These are phyloP conservation scores for Conops quadrifasciatus DNA, from an alignment of 2,888 invertebrate species.

Conservation along the genomic window DNA sequence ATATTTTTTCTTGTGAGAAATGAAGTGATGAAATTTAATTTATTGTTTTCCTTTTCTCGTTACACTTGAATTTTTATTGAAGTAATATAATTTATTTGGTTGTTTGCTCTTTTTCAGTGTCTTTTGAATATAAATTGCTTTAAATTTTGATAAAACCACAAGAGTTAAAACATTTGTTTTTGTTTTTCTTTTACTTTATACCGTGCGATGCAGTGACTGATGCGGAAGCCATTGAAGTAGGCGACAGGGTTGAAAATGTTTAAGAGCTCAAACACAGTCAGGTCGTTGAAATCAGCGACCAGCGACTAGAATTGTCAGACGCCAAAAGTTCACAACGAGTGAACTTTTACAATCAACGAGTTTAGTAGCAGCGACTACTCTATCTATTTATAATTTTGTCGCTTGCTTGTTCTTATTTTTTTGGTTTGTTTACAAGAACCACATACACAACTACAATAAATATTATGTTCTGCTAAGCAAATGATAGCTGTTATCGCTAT, in stretches of 20 bases:
- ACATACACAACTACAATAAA: no score
- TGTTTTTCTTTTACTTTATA: slow-evolving; percentile 23
- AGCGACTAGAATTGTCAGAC: no score
- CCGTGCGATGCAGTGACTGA: neutral
- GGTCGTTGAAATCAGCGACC: no score
- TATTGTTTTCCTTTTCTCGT: neutral
- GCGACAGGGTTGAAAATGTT: neutral
- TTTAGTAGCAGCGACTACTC: no score
- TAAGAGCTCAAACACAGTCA: neutral
- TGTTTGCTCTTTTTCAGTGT: neutral
- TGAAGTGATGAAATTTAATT: neutral
- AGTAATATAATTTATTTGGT: slow-evolving; percentile 18
- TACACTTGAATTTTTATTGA: slow-evolving; percentile 2
- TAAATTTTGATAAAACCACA: slow-evolving; percentile 33
- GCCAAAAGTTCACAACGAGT: no score
- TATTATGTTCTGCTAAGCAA: no score
- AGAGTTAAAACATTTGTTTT: slow-evolving; percentile 34
- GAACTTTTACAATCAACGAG: no score
- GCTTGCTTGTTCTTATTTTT: no score
- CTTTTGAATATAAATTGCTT: slow-evolving; percentile 16
- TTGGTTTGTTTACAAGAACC: no score
- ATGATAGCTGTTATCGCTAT: no score
- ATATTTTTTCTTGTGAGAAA: neutral
- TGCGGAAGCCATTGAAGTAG: neutral
- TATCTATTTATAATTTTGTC: no score